Base-by-base conservation (phyloP, 2,797 vertebrate genomes). In the Gephyroberyx darwinii region DNA sequence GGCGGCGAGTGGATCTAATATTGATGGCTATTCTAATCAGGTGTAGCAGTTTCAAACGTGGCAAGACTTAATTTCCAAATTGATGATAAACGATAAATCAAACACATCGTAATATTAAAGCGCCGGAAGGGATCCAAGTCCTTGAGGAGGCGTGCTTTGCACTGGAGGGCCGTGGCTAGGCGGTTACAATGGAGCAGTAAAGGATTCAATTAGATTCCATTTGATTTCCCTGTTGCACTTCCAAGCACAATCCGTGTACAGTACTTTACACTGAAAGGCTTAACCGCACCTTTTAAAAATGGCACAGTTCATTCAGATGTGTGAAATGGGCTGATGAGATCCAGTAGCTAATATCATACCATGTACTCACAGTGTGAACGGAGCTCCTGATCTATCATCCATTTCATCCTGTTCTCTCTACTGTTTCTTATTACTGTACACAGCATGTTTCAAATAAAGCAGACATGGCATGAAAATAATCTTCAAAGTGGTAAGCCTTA, bases 81-180 rank as follows among this genome's bases (percentile, higher is more conserved):
- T 60, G 72, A 86, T 74, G 76, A 74, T 76, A 69, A 86, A 87
- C 69, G 74, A 90, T 84, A 59, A 83, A 85, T 89, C 81, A 85
- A 81, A 83, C 74, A 64, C 37, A 26, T 61, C 20, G 3, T 75
- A 52, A 68, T 71, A 84, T 75, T 58, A 74, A 78, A 73, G 48
- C n/a, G 19, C 65, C 10, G 1, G 56, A 77, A 84, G 57, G 48
- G 75, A 67, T 68, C 14, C 2, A 13, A 70, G 73, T 74, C 76
- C 67, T 75, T 58, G 59, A 74, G 55, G 58, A 45, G 56, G 8
- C 47, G 13, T 8, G 54, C 47, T 74, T 2, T 58, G 52, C 55
- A 13, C 51, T 2, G 5, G 19, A 61, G 58, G 62, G 20, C 16
- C 56, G 26, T 67, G 62, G 58, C 53, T 71, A 41, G 48, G 45